phyloP scores from a whole-genome alignment of 2,113 vertebrate species.

The Phyllopteryx taeniolatus region DNA sequence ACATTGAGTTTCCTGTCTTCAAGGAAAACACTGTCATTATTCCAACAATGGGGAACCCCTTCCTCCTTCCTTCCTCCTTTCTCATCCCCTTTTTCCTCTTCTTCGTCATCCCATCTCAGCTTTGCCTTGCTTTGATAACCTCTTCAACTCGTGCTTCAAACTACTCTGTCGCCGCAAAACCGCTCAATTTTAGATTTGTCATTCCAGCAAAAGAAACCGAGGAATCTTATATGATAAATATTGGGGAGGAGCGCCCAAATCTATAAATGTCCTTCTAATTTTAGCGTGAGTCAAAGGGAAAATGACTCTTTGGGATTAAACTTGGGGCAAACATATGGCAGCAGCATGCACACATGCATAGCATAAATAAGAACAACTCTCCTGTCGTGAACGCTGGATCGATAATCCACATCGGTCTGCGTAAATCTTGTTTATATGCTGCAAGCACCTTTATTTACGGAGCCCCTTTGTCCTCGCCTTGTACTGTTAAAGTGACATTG shows the following conservation, averaged over 20 bases:
- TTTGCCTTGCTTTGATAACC: constrained; percentile 19
- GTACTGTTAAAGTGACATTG: background rate
- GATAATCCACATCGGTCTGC: constrained; percentile 56
- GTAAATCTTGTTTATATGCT: constrained; percentile 73
- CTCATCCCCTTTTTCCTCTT: constrained; percentile 7
- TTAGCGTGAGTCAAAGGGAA: constrained; percentile 4
- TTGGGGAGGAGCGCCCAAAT: constrained; percentile 4
- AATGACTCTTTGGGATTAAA: constrained; percentile 1
- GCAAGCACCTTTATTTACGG: constrained; percentile 64
- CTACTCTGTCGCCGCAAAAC: background rate
- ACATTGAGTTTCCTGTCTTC: constrained; percentile 64
- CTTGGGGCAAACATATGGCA: constrained; percentile 2
- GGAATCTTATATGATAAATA: constrained; percentile 11
- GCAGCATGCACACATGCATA: constrained; percentile 12
- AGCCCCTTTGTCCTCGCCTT: background rate
- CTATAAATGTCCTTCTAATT: constrained; percentile 7
- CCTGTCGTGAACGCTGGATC: constrained; percentile 52
- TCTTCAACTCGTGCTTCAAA: constrained; percentile 6
- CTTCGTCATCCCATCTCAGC: constrained; percentile 11
- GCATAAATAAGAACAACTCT: constrained; percentile 25
- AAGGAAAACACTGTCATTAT: constrained; percentile 60
- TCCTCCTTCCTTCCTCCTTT: constrained; percentile 15
- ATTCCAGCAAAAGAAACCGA: constrained; percentile 1
- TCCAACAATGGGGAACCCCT: constrained; percentile 43
- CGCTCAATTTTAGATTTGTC: constrained; percentile 2